Evolutionary conservation across 2,888 invertebrate species (phyloP), one percentile per base, ranked within the genome.

Genomic region (Cecidostiba fungosa): DNA sequence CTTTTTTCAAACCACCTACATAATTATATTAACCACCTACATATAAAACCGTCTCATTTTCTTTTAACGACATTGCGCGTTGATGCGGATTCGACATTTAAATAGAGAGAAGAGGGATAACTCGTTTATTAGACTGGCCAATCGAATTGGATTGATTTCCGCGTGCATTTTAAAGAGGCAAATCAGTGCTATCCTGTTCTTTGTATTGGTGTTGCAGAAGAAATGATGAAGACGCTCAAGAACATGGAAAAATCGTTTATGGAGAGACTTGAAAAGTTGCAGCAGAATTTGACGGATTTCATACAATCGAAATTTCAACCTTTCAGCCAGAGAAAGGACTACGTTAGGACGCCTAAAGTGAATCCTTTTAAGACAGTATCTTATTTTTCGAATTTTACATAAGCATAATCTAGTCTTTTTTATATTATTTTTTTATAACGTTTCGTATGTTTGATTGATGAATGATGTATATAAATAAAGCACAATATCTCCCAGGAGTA

Each of bases 151-250:
- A 54, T 54, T 54, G 54, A 16, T 54, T 54, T 54, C 5, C n/a
- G n/a, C n/a, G n/a, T 54, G 54, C 0, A 54, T 19, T 54, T 54
- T 54, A 12, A 19, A 54, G 16, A 3, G 50, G 16, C 14, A 16
- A 16, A 50, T 50, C 3, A 19, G 4, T n/a, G n/a, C 6, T 59
- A 59, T 23, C 5, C 14, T 59, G 19, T 29, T 26, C n/a, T 73
- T 47, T 73, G 6, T n/a, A 26, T 5, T 69, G 5, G 43, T 82
- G 10, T 89, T 89, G 26, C 81, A 92, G 92, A 90, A 77, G 84
- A 77, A 12, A 88, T 92, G 73, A 89, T 89, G 16, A 90, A 89
- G 26, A 90, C 89, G 14, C 87, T 92, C 16, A 76, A 88, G 50
- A 88, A 82, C 50, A 82, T 92, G 43, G 91, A 91, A 79, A 88